Conservation (phyloP, 2,113 vertebrate species). For the Platysteira castanea region DNA sequence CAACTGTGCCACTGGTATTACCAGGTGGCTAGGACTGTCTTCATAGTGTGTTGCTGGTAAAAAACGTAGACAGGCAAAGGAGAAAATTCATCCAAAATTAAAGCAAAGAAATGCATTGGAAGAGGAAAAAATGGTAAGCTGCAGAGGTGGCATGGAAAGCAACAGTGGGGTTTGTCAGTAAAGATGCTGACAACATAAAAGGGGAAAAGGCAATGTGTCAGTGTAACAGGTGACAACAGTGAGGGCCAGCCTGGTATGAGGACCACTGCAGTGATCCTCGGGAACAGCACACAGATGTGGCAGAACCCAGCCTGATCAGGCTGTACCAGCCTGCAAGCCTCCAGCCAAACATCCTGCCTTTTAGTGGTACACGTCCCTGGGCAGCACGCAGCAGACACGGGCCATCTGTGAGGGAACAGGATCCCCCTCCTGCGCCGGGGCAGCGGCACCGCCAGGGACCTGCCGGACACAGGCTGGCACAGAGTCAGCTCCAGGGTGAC, state of each 20-base stretch:
- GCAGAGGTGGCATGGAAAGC: not conserved
- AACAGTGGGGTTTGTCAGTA: not conserved
- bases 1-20: not conserved
- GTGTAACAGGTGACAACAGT: not conserved
- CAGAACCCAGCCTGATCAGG: not conserved
- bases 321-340: not conserved
- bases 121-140: not conserved
- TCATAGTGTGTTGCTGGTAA: not conserved
- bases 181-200: not conserved
- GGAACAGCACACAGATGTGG: not conserved
- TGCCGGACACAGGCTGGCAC: not conserved
- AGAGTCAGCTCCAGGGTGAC: not conserved
- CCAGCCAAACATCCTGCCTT: not conserved
- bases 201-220: accelerated
- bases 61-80: not conserved
- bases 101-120: not conserved
- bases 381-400: not conserved
- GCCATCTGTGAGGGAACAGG: not conserved
- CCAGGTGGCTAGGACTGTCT: not conserved
- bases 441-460: accelerated
- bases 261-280: not conserved
- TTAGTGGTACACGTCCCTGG: not conserved
- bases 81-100: not conserved
- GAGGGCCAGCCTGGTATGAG: not conserved
- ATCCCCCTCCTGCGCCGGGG: not conserved